These are phyloP conservation scores for Mythimna ferrago DNA, from an alignment of 2,888 invertebrate genomes.

Conservation along the genomic window DNA sequence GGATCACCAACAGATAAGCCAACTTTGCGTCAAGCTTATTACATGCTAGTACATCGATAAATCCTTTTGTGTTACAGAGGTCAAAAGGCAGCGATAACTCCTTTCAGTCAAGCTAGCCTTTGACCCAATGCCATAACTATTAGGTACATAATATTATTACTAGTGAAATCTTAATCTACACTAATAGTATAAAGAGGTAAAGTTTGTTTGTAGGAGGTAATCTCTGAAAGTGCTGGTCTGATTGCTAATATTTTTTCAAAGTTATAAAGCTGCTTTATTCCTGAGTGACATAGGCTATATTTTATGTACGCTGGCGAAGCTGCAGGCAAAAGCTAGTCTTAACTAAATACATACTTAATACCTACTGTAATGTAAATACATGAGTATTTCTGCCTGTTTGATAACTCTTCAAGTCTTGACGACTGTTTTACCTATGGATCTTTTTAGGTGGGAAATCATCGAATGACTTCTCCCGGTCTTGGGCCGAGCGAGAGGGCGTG, in stretches of 20 bases:
- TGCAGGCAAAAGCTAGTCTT: background rate
- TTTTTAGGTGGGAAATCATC: no score
- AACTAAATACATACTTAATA: background rate
- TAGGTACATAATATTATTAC: conserved; percentile 9
- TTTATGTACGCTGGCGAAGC: no score
- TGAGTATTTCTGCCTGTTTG: background rate
- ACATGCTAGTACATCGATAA: background rate
- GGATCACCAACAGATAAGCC: background rate
- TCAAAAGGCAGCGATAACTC: conserved; percentile 9
- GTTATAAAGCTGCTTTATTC: no score
- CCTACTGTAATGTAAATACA: background rate
- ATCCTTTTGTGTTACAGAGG: background rate
- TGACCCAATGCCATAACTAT: conserved; percentile 21
- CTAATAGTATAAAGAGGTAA: no score
- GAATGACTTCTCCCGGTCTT: no score
- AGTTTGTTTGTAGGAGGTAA: no score
- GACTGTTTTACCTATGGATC: background rate
- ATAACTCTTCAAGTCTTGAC: background rate
- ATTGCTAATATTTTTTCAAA: no score
- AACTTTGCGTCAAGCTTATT: background rate
- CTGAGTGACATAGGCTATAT: no score
- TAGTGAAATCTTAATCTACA: background rate
- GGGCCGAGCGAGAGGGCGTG: no score
- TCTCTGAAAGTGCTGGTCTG: no score
- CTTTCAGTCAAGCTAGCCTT: background rate